These are phyloP conservation scores for Pantelozetes paolii DNA, from an alignment of 2,888 invertebrate genomes.

Conservation along the genomic window DNA sequence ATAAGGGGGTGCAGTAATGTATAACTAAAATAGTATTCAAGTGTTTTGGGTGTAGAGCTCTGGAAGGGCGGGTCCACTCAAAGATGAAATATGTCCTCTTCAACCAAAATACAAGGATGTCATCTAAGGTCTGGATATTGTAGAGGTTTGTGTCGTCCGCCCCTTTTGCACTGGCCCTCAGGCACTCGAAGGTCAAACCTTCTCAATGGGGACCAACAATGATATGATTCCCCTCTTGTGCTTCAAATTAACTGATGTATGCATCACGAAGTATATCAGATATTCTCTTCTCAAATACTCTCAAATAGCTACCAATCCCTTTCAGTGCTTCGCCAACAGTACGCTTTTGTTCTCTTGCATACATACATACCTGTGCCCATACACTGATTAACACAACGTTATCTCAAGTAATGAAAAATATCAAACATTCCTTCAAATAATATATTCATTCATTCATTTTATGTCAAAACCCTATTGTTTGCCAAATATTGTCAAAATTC, in stretches of 20 bases:
- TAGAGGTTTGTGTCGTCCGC: conserved; percentile 9
- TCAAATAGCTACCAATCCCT: neutral
- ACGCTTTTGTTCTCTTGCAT: neutral
- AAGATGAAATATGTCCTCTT: conserved; percentile 8
- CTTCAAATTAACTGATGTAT: conserved; percentile 26
- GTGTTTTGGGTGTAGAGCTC: conserved; percentile 23
- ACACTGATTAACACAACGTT: too few species aligned
- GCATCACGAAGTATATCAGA: conserved; percentile 7
- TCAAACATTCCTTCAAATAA: too few species aligned
- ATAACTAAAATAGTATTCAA: neutral
- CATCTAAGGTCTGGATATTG: neutral
- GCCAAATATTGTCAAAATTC: too few species aligned
- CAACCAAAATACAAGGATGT: conserved; percentile 23
- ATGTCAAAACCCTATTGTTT: too few species aligned
- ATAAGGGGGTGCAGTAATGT: conserved; percentile 29
- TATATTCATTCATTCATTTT: too few species aligned
- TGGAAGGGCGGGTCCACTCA: conserved; percentile 7
- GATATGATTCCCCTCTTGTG: conserved; percentile 3
- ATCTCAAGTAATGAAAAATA: too few species aligned
- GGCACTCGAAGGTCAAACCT: neutral
- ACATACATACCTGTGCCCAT: too few species aligned
- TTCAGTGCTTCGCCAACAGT: neutral
- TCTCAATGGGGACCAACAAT: conserved; percentile 10
- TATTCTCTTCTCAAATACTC: neutral
- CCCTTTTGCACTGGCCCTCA: neutral